Evolutionary conservation across 2,888 invertebrate species (phyloP).

Genomic region (Ferrisia virgata): DNA sequence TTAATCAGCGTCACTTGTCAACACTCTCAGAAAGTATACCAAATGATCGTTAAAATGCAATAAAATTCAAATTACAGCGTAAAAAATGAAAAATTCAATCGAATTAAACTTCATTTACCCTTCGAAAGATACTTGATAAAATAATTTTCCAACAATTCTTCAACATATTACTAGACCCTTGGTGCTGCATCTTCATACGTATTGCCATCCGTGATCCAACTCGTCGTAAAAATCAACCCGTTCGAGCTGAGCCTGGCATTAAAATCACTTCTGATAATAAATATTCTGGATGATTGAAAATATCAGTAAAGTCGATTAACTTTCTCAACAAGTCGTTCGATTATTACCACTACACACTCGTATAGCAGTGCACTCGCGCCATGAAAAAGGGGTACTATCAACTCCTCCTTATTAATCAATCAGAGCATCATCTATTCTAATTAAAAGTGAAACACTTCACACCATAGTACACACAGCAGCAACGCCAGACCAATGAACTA

Average conservation of each 20-base stretch:
- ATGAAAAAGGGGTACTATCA: background rate
- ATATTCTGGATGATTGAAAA: background rate
- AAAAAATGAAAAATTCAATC: no score
- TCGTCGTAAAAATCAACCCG: background rate
- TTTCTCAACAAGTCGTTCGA: background rate
- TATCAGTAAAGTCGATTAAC: background rate
- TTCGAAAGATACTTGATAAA: no score
- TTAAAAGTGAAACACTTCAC: slow-evolving; percentile 1
- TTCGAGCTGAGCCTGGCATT: background rate
- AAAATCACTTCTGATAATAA: background rate
- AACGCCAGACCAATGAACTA: background rate
- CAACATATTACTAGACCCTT: no score
- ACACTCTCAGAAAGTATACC: no score
- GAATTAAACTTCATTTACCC: no score
- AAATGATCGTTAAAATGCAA: no score
- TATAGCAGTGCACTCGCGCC: background rate
- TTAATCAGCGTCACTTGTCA: no score
- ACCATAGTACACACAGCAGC: no score
- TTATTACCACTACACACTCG: background rate
- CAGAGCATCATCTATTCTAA: background rate
- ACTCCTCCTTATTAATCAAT: slow-evolving; percentile 6
- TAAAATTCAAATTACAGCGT: no score
- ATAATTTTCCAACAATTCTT: no score
- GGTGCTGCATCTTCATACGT: no score
- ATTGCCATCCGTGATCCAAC: background rate